These are phyloP conservation scores for Macroglossus sobrinus DNA, from an alignment of 2,113 vertebrate genomes.

Conservation along the genomic window DNA sequence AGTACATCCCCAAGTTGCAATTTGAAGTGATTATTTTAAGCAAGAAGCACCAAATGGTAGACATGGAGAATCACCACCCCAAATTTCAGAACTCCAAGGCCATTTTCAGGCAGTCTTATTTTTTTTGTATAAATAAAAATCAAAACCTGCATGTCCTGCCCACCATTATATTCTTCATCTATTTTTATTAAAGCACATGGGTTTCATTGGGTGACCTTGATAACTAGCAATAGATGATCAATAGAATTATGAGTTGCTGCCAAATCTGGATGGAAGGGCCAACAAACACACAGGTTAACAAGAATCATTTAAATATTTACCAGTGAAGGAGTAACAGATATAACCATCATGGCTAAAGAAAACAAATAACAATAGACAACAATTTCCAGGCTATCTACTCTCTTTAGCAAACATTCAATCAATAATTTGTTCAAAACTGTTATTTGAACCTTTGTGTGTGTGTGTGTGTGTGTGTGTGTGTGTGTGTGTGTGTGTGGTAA, in stretches of 20 bases:
- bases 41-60: background rate
- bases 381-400: background rate
- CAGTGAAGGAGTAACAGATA: too few relatives aligned
- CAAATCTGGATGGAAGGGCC: background rate
- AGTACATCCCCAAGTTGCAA: background rate
- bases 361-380: background rate
- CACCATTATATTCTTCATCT: background rate
- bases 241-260: background rate
- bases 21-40: constrained; percentile 42
- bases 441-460: background rate
- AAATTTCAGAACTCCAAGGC: background rate
- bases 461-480: background rate
- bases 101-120: background rate
- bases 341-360: background rate
- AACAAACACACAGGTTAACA: background rate
- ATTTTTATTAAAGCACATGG: background rate
- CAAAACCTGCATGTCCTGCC: background rate
- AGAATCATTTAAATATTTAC: background rate
- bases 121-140: background rate
- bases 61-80: background rate
- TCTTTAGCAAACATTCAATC: background rate
- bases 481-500: background rate
- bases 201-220: background rate
- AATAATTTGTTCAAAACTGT: background rate
- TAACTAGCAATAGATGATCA: background rate